These are phyloP conservation scores for Halisarca cf. caerulea DNA, from an alignment of 37 sponge, comb jelly and placozoan species.

Conservation along the genomic window DNA sequence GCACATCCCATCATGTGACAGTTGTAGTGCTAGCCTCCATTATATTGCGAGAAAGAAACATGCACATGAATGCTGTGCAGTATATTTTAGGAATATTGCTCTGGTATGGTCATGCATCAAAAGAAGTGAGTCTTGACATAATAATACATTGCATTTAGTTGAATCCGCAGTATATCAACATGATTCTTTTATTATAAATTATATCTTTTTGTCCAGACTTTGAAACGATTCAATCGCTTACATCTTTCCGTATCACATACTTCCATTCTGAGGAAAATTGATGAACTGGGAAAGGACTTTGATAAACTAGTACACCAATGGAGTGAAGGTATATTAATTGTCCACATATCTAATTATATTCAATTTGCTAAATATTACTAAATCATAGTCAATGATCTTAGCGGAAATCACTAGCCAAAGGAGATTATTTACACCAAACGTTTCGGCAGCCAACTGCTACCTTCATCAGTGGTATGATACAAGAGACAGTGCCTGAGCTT, in stretches of 20 bases:
- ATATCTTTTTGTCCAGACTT: background rate
- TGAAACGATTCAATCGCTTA: background rate
- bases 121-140: background rate
- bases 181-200: background rate
- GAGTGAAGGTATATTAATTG: background rate
- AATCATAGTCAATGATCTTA: too few species aligned
- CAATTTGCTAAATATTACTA: background rate
- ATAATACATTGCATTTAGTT: background rate
- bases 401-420: too few species aligned
- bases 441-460: too few species aligned
- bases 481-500: too few species aligned
- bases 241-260: background rate
- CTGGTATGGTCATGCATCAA: background rate
- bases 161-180: background rate
- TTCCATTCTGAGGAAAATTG: background rate
- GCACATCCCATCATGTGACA: too few species aligned
- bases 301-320: background rate
- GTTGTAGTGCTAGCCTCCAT: too few species aligned
- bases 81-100: background rate
- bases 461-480: too few species aligned
- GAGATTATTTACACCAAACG: too few species aligned
- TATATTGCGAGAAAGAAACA: background rate
- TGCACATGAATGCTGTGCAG: background rate
- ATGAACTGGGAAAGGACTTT: background rate
- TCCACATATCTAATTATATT: background rate